These are phyloP conservation scores for Pardalotus punctatus DNA, from an alignment of 2,113 vertebrate species.

Conservation along the genomic window DNA sequence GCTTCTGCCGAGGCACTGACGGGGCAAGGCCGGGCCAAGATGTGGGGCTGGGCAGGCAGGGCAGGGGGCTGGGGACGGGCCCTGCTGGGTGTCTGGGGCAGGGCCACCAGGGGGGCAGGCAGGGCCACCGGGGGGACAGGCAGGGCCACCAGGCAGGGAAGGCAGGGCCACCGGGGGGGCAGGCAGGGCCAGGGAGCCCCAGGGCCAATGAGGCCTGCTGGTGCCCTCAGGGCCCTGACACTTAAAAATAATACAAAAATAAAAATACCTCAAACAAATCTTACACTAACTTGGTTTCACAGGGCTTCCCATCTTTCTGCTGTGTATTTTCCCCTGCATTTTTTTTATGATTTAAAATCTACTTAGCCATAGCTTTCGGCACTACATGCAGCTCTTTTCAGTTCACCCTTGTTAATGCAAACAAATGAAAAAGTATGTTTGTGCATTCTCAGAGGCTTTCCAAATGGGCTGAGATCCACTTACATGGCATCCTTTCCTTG, in stretches of 20 bases:
- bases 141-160: no score
- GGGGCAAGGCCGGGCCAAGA: neutral
- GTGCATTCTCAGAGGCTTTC: constrained; percentile 34
- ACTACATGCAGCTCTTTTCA: neutral
- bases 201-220: rapidly evolving
- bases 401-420: constrained; percentile 4
- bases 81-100: neutral
- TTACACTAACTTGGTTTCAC: neutral
- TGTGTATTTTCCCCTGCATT: neutral
- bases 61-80: no score
- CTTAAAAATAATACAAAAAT: neutral
- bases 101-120: rapidly evolving
- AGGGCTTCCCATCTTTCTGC: neutral
- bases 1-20: rapidly evolving
- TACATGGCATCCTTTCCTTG: constrained; percentile 41
- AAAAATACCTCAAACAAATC: neutral
- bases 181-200: rapidly evolving
- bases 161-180: no score
- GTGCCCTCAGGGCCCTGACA: neutral
- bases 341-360: neutral
- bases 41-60: neutral
- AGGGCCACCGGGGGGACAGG: no score
- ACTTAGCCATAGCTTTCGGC: neutral
- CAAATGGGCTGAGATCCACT: constrained; percentile 50
- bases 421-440: constrained; percentile 46